Conservation (phyloP, 2,888 invertebrate species). For the Phyllotreta cruciferae region DNA sequence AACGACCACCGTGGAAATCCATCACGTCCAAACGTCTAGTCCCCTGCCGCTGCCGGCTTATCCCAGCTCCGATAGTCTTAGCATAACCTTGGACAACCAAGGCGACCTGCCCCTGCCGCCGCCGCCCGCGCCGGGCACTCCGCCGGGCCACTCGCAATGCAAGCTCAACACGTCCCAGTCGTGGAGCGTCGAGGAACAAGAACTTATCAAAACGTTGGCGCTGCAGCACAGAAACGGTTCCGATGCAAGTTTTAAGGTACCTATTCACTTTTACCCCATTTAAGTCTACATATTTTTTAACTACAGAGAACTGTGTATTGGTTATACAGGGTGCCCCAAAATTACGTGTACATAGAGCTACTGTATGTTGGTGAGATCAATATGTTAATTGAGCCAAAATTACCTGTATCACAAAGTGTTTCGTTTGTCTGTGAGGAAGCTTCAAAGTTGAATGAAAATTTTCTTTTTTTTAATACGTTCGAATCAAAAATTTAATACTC, state of each 20-base stretch:
- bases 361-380: too few species aligned
- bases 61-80: constrained; percentile 70
- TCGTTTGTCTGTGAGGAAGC: too few species aligned
- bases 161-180: constrained; percentile 64
- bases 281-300: constrained; percentile 9
- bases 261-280: constrained; percentile 12
- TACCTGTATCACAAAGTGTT: too few species aligned
- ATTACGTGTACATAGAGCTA: too few species aligned
- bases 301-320: too few species aligned
- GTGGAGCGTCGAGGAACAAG: constrained; percentile 64
- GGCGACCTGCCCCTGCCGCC: constrained; percentile 71
- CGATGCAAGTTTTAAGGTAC: constrained; percentile 84
- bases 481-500: too few species aligned
- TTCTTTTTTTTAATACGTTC: too few species aligned
- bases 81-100: constrained; percentile 64
- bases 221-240: constrained; percentile 75
- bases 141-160: constrained; percentile 63
- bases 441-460: too few species aligned
- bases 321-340: too few species aligned
- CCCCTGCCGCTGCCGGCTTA: constrained; percentile 70
- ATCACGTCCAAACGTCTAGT: constrained; percentile 63
- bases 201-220: constrained; percentile 60
- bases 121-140: constrained; percentile 69
- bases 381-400: too few species aligned
- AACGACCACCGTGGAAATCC: constrained; percentile 61